A percentile compares a stretch with the other conserved stretches of the same genome.
Evolutionary conservation across 2,888 invertebrate species (phyloP).

Genomic region (Spisula subtruncata): DNA sequence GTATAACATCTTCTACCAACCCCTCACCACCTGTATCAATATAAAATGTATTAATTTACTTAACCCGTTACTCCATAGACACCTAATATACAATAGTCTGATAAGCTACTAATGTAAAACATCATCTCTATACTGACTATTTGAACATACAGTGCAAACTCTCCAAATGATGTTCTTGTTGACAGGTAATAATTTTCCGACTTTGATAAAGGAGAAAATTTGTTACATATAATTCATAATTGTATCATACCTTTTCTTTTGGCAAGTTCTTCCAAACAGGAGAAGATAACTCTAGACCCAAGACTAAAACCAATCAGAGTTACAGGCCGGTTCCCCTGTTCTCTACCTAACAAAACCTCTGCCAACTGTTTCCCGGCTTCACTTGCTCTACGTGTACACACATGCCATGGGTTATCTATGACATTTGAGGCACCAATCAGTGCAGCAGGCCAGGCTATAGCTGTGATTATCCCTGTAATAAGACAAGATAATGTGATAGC

Average conservation of each 20-base stretch:
- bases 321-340: conserved; percentile 91
- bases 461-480: conserved; percentile 90
- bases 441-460: conserved; percentile 91
- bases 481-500: not conserved
- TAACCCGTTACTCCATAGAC: too few species aligned
- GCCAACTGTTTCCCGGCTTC: conserved; percentile 91
- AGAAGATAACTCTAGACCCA: conserved; percentile 91
- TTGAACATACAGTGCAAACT: too few species aligned
- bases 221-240: too few species aligned
- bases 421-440: conserved; percentile 89
- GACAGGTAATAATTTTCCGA: too few species aligned
- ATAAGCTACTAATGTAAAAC: too few species aligned
- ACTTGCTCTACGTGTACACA: conserved; percentile 90
- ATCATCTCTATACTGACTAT: too few species aligned
- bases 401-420: conserved; percentile 91
- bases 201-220: too few species aligned
- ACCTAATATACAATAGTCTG: too few species aligned
- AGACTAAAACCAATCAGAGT: conserved; percentile 91
- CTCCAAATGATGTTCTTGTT: too few species aligned
- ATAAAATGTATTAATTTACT: too few species aligned
- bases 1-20: conserved; percentile 91
- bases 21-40: conserved; percentile 89
- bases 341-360: conserved; percentile 90
- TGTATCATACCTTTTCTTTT: conserved; percentile 84
- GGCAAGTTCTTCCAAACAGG: conserved; percentile 90